Base-by-base conservation (phyloP, 2,797 vertebrate species). In the Coendou prehensilis region DNA sequence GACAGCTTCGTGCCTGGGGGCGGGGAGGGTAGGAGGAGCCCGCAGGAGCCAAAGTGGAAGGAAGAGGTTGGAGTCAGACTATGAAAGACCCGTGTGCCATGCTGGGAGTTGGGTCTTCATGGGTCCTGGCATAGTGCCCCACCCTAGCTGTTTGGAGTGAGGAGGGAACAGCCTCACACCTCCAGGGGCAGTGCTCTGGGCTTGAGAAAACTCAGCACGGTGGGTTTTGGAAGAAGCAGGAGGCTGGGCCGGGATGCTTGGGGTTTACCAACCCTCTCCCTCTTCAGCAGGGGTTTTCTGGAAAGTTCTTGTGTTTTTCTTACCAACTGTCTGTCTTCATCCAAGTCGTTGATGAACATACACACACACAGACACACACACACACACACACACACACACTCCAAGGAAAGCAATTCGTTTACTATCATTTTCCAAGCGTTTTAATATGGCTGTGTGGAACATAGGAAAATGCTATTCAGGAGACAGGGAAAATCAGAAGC, bases 291-390 rank as follows among this genome's bases (percentile, higher is more conserved):
- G 13, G 57, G 22, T 91, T 93, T 61, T 92, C 57, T 78, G 69
- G 61, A 84, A 93, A 87, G 52, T 80, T 80, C 75, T 83, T 52
- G 1, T 26, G 64, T 69, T 96, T 93, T 80, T 95, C n/a, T 95
- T 85, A 85, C 37, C 61, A 81, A 89, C 20, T 89, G 47, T 95
- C 33, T 78, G 9, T 96, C 88, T 75, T 87, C 57, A 81, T 37
- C 81, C 76, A 94, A 80, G 23, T 92, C 10, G 6, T 73, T 95
- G 41, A 22, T 81, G 41, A 59, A 22, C n/a, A 23, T 61, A 52
- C 45, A 30, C 30, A 59, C 41, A 78, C 26, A 75, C 37, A 33
- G 26, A 63, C 10, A 18, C 23, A 64, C n/a, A 47, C 26, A 18
- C 17, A 22, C 33, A 23, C 71, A 59, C 45, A 37, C 30, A 57